Evolutionary conservation across 2,888 invertebrate species (phyloP), one percentile per base, ranked within the genome.

Genomic region (Pristionchus mayeri): DNA sequence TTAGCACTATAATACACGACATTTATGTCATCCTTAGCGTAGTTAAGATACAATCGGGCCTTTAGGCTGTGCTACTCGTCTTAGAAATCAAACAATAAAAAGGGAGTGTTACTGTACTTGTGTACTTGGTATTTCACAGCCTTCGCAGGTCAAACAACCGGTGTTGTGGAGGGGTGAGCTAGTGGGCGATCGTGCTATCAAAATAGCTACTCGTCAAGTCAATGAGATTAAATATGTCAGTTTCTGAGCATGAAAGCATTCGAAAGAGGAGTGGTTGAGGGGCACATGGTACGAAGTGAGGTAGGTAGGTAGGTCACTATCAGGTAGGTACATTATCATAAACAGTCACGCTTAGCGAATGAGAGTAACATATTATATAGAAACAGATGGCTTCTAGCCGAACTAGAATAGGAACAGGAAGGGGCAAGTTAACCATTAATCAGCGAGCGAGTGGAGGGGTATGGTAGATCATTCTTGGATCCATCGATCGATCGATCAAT

Each of bases 1-100:
- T 71, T 71, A 71, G 37, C 76, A 50, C 18, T 50, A 50, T 27
- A 78, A 78, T 78, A 78, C 34, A 50, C 76, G 76, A 78, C 76
- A 78, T 30, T 50, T 50, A 24, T 78, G 76, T 50, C 50, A 48
- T 78, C 75, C 50, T 78, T 78, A 78, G 50, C 76, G 24, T 78
- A 75, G 24, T n/a, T 48, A 48, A 50, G 34, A n/a, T n/a, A 44
- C 71, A 24, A 63, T 75, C n/a, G 24, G 48, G 76, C 76, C 76
- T 27, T 27, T 30, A 21, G 48, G 76, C 76, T n/a, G 34, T 63
- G 18, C 21, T 21, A 40, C 71, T 71, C 44, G 44, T 71, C 24
- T 37, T 16, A 71, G 21, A 71, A 44, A 71, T 71, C 40, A 71
- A 40, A 37, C 71, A 40, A 71, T 71, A 16, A n/a, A n/a, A n/a